Conservation (phyloP, 2,888 invertebrate genomes). For the Xanthia togata region DNA sequence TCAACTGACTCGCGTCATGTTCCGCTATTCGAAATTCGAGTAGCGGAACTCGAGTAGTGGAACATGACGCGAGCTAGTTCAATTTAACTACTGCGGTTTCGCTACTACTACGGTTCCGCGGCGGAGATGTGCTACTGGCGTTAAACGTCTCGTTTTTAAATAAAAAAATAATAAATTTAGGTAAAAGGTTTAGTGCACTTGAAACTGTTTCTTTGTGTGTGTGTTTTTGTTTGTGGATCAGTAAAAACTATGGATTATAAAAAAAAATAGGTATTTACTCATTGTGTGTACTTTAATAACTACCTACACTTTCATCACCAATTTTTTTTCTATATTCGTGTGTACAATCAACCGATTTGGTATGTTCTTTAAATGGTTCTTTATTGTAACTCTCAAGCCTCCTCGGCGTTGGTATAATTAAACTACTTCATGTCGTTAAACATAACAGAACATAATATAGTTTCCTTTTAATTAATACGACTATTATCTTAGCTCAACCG, state of each 20-base stretch:
- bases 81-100: no score
- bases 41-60: no score
- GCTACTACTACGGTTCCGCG: no score
- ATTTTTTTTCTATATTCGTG: not conserved
- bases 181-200: not conserved
- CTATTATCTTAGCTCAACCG: conserved; percentile 33
- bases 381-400: not conserved
- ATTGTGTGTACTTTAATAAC: not conserved
- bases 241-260: not conserved
- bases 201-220: not conserved
- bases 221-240: not conserved
- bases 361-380: not conserved
- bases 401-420: not conserved
- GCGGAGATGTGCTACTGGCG: no score
- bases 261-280: not conserved
- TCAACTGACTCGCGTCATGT: no score
- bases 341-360: not conserved
- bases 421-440: not conserved
- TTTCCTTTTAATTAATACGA: conserved; percentile 34
- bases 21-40: no score
- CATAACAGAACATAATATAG: not conserved
- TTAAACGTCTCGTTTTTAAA: no score
- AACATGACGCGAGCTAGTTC: no score
- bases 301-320: not conserved
- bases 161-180: no score